Evolutionary conservation across 2,113 vertebrate species (phyloP), one percentile per base, ranked within the genome.

Genomic region (Passer domesticus): DNA sequence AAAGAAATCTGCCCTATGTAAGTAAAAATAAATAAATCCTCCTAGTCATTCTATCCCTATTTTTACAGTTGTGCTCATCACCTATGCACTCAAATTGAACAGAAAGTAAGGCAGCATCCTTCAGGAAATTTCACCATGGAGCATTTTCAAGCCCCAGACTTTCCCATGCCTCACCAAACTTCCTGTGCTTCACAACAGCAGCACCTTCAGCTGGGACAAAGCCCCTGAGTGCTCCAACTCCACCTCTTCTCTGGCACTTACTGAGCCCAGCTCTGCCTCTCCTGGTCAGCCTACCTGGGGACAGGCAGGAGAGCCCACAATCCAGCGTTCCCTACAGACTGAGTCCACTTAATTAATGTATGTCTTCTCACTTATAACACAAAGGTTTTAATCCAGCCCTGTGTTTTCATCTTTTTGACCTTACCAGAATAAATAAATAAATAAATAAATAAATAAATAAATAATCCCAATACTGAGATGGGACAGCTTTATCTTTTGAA

Each of bases 101-200:
- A 68, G 52, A 31, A 64, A 46, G 18, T 30, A 20, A 56, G 56
- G 60, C 33, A 78, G 35, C 3, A 3, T 31, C 66, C 39, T 70
- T 46, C 3, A 4, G 1, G 1, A 35, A 46, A 55, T 79, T 64
- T 82, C 63, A 76, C 52, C 23, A 30, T 0, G 22, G 58, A 47
- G 41, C 11, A 49, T 64, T 85, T 83, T 41, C 67, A 49, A 82
- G 23, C 6, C 46, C 47, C 18, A 59, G 52, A 41, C 27, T 15
- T 62, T 28, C 31, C 83, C 0, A 0, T 19, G 27, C 53, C 43
- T 73, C 3, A 0, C 31, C 37, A 60, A 44, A 80, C 7, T 24
- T 50, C 30, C 41, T 0, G 0, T 22, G 18, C 39, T 72, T 64
- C 58, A 69, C 0, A 0, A 41, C 2, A 52, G 56, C 56, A 76